Percentiles rank a stretch among this genome's conserved stretches.
Conservation (phyloP, 2,888 invertebrate species). For the Phasia obesa region DNA sequence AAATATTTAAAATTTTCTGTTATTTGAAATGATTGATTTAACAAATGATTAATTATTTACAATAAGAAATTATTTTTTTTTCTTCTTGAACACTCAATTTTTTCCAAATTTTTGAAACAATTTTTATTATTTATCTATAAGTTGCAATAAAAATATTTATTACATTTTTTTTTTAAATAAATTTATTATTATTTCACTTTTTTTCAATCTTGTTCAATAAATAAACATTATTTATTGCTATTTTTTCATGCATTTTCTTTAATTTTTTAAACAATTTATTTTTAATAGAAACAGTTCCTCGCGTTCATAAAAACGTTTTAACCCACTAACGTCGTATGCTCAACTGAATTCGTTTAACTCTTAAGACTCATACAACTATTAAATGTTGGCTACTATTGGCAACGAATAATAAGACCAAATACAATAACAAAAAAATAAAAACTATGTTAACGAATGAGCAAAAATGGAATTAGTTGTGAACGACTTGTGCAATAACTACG, state of each 20-base stretch:
- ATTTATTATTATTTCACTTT: conserved; percentile 8
- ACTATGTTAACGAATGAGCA: conserved; percentile 41
- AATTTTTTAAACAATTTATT: conserved; percentile 27
- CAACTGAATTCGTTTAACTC: conserved; percentile 72
- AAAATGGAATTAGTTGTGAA: background rate
- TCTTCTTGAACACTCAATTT: background rate
- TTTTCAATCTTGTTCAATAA: conserved; percentile 30
- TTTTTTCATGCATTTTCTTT: conserved; percentile 17
- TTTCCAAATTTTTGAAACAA: background rate
- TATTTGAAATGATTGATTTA: conserved; percentile 55
- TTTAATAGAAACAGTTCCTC: conserved; percentile 26
- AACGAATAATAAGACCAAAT: conserved; percentile 62
- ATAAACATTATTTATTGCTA: conserved; percentile 32
- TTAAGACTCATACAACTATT: conserved; percentile 69
- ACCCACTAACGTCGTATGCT: conserved; percentile 72
- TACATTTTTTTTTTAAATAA: background rate
- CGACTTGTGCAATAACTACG: conserved; percentile 39
- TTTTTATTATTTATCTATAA: conserved; percentile 5
- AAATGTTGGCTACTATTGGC: conserved; percentile 68
- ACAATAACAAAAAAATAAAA: conserved; percentile 54
- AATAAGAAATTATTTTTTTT: conserved; percentile 9
- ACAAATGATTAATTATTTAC: conserved; percentile 30
- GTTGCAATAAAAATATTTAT: background rate
- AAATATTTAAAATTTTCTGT: conserved; percentile 27
- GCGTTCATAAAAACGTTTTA: conserved; percentile 56